phyloP scores from a whole-genome alignment of 1,140 invertebrate species.

The Zeugodacus cucurbitae region DNA sequence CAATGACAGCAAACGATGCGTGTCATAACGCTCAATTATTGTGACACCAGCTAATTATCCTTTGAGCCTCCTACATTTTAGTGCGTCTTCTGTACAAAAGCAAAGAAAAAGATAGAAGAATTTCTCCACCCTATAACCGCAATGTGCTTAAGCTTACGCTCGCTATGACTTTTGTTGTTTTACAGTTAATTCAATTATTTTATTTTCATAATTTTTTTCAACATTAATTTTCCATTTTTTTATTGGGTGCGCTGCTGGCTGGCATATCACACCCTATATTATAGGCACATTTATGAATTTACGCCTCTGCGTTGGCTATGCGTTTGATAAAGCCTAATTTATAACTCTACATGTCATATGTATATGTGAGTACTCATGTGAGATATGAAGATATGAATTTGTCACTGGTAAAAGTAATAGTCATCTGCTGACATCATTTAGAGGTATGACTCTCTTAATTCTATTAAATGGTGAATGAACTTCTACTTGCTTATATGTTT shows the following conservation, averaged over 20 bases:
- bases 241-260: not conserved
- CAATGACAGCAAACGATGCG: conserved; percentile 29
- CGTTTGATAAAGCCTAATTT: conserved; percentile 18
- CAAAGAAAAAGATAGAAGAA: not conserved
- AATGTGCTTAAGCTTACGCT: not conserved
- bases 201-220: not conserved
- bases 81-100: not conserved
- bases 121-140: not conserved
- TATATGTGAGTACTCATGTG: not conserved
- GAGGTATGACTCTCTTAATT: no score
- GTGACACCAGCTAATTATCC: conserved; percentile 40
- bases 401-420: not conserved
- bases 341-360: not conserved
- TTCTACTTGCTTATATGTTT: no score
- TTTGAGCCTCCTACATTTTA: not conserved
- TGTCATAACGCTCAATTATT: conserved; percentile 45
- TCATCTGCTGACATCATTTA: not conserved
- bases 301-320: not conserved
- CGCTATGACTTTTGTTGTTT: not conserved
- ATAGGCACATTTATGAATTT: not conserved
- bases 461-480: no score
- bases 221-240: not conserved
- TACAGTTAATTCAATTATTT: not conserved
- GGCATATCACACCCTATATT: not conserved
- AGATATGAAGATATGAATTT: not conserved